phyloP scores from a whole-genome alignment of 1,140 invertebrate genomes.

The Phthorimaea operculella region DNA sequence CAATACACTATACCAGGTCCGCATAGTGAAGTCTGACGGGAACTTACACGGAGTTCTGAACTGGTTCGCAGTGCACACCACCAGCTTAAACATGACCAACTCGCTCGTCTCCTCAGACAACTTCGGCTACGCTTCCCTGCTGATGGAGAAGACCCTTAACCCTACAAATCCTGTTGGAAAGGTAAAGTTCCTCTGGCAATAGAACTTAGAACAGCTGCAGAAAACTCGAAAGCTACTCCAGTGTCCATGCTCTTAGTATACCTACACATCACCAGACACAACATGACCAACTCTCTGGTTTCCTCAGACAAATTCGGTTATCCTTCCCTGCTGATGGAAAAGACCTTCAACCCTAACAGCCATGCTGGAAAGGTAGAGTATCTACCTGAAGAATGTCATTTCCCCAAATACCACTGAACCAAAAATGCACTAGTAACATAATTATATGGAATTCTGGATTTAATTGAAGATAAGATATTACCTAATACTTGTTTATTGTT shows the following conservation, averaged over 20 bases:
- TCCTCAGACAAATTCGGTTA: constrained; percentile 96
- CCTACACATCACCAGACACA: constrained; percentile 81
- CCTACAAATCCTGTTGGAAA: constrained; percentile 74
- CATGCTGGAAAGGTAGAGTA: constrained; percentile 75
- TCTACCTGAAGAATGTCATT: too few species aligned
- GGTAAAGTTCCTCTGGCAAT: constrained; percentile 66
- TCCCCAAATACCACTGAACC: too few species aligned
- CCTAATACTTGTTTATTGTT: too few species aligned
- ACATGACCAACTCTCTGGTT: constrained; percentile 91
- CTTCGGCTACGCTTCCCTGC: constrained; percentile 87
- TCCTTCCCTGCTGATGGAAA: constrained; percentile 85
- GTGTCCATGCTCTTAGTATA: too few species aligned
- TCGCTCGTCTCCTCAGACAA: constrained; percentile 92
- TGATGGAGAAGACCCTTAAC: constrained; percentile 85
- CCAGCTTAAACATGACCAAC: constrained; percentile 97
- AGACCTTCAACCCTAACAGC: constrained; percentile 75
- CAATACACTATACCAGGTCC: constrained; percentile 83
- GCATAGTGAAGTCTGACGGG: constrained; percentile 74
- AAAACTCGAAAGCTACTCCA: too few species aligned
- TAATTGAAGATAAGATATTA: too few species aligned
- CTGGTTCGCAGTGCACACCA: constrained; percentile 95
- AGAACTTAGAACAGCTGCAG: too few species aligned
- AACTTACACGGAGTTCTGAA: constrained; percentile 78
- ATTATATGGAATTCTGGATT: too few species aligned
- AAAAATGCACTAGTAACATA: too few species aligned